Evolutionary conservation across 2,888 invertebrate species (phyloP).

Genomic region (Perizoma flavofasciatum): DNA sequence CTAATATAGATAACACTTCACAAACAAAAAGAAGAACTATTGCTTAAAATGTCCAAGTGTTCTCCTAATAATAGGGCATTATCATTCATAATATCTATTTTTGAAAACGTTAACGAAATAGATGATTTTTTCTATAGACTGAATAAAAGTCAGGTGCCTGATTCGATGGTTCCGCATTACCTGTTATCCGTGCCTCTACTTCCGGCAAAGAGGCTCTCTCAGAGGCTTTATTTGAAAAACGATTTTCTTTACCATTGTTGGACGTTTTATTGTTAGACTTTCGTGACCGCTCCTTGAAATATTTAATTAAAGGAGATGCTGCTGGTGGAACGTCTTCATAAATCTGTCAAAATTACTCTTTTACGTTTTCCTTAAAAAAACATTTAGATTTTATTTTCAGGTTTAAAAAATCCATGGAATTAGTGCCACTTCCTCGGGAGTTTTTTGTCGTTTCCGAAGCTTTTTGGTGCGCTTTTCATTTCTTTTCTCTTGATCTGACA

Average conservation of each 20-base stretch:
- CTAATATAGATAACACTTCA: too few species aligned
- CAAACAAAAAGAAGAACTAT: too few species aligned
- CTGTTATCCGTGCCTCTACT: slow-evolving; percentile 20
- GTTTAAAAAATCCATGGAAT: slow-evolving; percentile 3
- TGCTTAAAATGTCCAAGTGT: too few species aligned
- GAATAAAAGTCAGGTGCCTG: slow-evolving; percentile 26
- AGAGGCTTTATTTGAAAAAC: slow-evolving; percentile 34
- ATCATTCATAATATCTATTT: too few species aligned
- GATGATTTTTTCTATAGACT: neutral
- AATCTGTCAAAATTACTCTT: slow-evolving; percentile 25
- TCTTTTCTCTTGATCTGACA: too few species aligned
- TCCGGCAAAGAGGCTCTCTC: slow-evolving; percentile 26
- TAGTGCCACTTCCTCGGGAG: neutral
- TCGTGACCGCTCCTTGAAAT: slow-evolving; percentile 19
- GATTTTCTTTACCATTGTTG: slow-evolving; percentile 31
- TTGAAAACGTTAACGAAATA: too few species aligned
- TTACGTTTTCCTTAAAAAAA: slow-evolving; percentile 8
- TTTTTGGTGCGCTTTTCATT: too few species aligned
- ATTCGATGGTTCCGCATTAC: slow-evolving; percentile 24
- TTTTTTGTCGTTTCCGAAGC: too few species aligned
- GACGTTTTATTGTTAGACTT: slow-evolving; percentile 27
- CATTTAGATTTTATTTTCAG: neutral
- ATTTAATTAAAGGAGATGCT: slow-evolving; percentile 24
- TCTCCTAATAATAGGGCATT: too few species aligned
- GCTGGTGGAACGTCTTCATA: slow-evolving; percentile 20